phyloP scores from a whole-genome alignment of 2,113 vertebrate genomes.

The Thunnus thynnus region DNA sequence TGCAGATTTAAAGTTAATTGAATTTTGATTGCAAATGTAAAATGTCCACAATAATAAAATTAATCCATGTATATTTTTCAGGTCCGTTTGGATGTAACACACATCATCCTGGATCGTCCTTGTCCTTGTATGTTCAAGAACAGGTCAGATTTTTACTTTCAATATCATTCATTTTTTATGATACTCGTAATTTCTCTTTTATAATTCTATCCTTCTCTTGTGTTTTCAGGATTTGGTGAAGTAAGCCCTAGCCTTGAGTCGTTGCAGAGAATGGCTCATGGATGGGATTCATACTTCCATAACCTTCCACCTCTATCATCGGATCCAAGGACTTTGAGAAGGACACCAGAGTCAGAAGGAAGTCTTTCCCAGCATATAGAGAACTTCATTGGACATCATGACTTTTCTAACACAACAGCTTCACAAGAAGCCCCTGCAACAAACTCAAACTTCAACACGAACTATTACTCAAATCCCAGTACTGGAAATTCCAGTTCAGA shows the following conservation, averaged over 20 bases:
- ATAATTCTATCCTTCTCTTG: conserved; percentile 23
- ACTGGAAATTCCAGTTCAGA: conserved; percentile 58
- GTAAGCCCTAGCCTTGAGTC: conserved; percentile 3
- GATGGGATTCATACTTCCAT: conserved; percentile 74
- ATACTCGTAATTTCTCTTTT: neutral
- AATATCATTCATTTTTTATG: neutral
- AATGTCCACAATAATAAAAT: conserved; percentile 1
- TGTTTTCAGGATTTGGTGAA: conserved; percentile 67
- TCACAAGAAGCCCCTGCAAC: conserved; percentile 56
- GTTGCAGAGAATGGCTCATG: conserved; percentile 77
- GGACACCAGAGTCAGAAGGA: conserved; percentile 67
- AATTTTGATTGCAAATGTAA: neutral
- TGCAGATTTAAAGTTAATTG: no score
- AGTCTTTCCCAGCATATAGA: conserved; percentile 67
- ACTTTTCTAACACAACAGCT: conserved; percentile 53
- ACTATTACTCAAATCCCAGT: conserved; percentile 57
- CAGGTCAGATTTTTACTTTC: conserved; percentile 48
- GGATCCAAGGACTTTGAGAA: conserved; percentile 63
- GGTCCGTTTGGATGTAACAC: conserved; percentile 50
- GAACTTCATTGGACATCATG: conserved; percentile 67
- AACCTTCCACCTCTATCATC: conserved; percentile 59
- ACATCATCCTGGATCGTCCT: neutral
- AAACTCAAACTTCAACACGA: conserved; percentile 64
- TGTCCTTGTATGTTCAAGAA: conserved; percentile 23
- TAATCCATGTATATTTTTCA: conserved; percentile 18